phyloP scores from a whole-genome alignment of 2,797 vertebrate genomes.

The Phataginus tetradactyla region DNA sequence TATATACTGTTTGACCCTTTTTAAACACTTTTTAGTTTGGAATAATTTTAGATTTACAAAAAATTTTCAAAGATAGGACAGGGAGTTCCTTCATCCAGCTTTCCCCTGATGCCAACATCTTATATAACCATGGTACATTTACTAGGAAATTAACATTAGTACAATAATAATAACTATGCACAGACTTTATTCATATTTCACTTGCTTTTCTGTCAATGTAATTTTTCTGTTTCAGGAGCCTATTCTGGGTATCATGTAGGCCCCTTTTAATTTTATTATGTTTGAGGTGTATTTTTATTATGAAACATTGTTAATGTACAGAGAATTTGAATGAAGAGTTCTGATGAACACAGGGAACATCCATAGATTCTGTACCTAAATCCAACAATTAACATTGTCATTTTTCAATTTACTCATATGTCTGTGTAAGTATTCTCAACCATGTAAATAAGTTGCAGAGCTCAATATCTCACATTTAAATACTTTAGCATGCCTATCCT shows the following conservation, averaged over 20 bases:
- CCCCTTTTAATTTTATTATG: background rate
- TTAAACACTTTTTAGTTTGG: conserved; percentile 23
- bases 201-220: background rate
- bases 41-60: background rate
- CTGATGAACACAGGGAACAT: background rate
- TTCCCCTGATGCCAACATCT: background rate
- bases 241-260: background rate
- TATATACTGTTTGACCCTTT: conserved; percentile 47
- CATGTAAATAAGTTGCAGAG: background rate
- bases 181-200: background rate
- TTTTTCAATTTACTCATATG: background rate
- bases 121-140: background rate
- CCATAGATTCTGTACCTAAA: background rate
- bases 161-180: background rate
- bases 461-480: background rate
- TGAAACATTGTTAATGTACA: background rate
- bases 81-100: background rate
- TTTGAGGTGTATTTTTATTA: background rate
- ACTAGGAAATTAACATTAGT: background rate
- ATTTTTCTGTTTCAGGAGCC: background rate
- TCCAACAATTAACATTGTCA: background rate
- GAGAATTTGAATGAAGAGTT: background rate
- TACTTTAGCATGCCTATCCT: background rate
- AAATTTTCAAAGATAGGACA: background rate
- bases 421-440: background rate